Conservation (phyloP, 2,888 invertebrate species). For the Drosophila kanekoi region DNA sequence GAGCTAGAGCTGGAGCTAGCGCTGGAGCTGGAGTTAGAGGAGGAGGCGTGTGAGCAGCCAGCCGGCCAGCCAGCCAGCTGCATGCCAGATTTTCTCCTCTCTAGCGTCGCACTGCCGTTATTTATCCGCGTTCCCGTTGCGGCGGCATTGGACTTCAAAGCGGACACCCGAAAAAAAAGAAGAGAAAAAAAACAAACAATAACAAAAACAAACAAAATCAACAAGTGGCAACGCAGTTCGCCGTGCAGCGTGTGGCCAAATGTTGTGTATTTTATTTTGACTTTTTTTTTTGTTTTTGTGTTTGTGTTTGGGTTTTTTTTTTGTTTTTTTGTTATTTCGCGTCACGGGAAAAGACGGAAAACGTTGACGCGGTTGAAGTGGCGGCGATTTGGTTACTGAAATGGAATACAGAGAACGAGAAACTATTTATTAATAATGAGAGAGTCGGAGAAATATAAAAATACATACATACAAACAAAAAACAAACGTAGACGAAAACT, state of each 20-base stretch:
- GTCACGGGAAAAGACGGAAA: constrained; percentile 23
- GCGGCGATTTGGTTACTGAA: constrained; percentile 74
- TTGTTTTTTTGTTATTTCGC: background rate
- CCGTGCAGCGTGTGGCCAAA: constrained; percentile 5
- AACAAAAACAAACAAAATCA: constrained; percentile 28
- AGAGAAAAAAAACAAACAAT: background rate
- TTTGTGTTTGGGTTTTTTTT: background rate
- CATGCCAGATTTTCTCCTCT: constrained; percentile 58
- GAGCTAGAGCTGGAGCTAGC: constrained; percentile 6
- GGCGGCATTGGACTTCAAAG: constrained; percentile 32
- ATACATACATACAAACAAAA: constrained; percentile 39
- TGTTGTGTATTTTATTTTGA: constrained; percentile 5
- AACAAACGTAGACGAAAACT: constrained; percentile 70
- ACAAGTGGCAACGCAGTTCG: constrained; percentile 59
- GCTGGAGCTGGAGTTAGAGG: constrained; percentile 15
- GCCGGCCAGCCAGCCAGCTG: constrained; percentile 71
- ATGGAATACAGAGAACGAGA: constrained; percentile 77
- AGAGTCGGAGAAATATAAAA: constrained; percentile 54
- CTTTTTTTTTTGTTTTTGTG: background rate
- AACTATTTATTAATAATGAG: constrained; percentile 80
- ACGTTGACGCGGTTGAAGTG: constrained; percentile 66
- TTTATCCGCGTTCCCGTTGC: constrained; percentile 39
- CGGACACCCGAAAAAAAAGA: constrained; percentile 10
- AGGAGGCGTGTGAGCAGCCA: constrained; percentile 63
- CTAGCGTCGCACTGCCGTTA: constrained; percentile 28